phyloP scores from a whole-genome alignment of 2,888 invertebrate genomes.

The Stenotaenia linearis region DNA sequence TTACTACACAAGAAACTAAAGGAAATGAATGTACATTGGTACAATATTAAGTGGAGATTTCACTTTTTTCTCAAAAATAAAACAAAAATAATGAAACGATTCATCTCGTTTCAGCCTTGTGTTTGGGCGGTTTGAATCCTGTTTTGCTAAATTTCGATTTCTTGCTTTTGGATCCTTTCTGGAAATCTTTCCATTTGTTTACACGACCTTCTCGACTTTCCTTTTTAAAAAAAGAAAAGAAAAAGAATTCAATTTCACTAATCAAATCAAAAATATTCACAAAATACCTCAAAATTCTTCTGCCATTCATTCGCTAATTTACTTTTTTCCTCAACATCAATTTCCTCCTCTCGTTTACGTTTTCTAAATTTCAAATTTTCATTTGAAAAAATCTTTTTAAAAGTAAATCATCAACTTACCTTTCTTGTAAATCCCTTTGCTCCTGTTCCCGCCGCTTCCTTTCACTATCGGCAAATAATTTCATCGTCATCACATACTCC shows the following conservation, averaged over 20 bases:
- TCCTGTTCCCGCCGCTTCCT: constrained; percentile 79
- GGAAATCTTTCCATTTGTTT: constrained; percentile 87
- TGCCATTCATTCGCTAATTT: constrained; percentile 94
- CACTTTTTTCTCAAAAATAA: too few species aligned
- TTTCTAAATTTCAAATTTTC: too few species aligned
- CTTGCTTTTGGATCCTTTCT: constrained; percentile 66
- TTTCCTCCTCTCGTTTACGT: constrained; percentile 85
- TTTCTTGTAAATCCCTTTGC: constrained; percentile 82
- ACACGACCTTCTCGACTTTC: constrained; percentile 87
- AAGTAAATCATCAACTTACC: constrained; percentile 41
- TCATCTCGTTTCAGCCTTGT: constrained; percentile 88
- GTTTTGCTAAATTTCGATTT: constrained; percentile 69
- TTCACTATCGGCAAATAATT: constrained; percentile 93
- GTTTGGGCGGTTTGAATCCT: constrained; percentile 82
- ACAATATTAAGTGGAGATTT: too few species aligned
- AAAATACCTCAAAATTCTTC: constrained; percentile 86
- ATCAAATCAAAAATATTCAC: not conserved
- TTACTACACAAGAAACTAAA: not conserved
- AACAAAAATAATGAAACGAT: not conserved
- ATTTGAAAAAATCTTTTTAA: too few species aligned
- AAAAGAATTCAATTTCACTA: not conserved
- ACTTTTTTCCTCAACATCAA: constrained; percentile 83
- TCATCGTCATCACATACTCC: constrained; percentile 98
- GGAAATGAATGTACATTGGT: not conserved
- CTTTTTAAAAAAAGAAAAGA: constrained; percentile 49